These are phyloP conservation scores for Oncopodura yosiiana DNA, from an alignment of 1,140 invertebrate species.

Conservation along the genomic window DNA sequence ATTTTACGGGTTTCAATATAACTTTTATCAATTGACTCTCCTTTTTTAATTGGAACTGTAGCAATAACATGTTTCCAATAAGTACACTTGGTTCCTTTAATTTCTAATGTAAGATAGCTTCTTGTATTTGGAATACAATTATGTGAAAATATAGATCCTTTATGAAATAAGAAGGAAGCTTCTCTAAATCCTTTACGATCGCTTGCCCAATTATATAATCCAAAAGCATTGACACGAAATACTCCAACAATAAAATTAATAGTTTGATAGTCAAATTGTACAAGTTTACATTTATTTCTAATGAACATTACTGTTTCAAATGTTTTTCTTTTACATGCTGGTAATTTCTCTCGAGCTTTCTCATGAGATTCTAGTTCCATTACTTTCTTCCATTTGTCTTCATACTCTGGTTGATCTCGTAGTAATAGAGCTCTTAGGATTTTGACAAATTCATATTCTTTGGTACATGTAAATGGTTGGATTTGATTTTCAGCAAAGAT, in stretches of 20 bases:
- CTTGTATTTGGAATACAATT: constrained; percentile 53
- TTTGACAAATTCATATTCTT: constrained; percentile 50
- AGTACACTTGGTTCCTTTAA: neutral
- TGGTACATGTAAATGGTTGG: neutral
- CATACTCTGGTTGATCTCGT: constrained; percentile 48
- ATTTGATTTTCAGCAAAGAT: constrained; percentile 12
- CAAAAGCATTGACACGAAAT: constrained; percentile 55
- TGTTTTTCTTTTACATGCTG: constrained; percentile 48
- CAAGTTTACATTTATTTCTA: constrained; percentile 47
- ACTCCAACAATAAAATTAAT: constrained; percentile 55
- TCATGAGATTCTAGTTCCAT: constrained; percentile 53
- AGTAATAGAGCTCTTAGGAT: constrained; percentile 57
- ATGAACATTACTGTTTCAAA: constrained; percentile 52
- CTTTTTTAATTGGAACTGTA: constrained; percentile 47
- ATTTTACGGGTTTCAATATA: constrained; percentile 66
- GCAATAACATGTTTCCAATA: constrained; percentile 39
- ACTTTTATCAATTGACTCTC: constrained; percentile 56
- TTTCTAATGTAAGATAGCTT: constrained; percentile 2
- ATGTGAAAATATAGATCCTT: constrained; percentile 49
- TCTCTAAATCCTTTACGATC: constrained; percentile 8
- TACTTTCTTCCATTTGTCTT: constrained; percentile 53
- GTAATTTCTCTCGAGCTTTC: constrained; percentile 47
- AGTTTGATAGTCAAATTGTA: constrained; percentile 46
- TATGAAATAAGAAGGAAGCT: constrained; percentile 14
- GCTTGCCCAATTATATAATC: constrained; percentile 17